These are phyloP conservation scores for Gallinago solitaria DNA, from an alignment of 2,797 vertebrate genomes.

Conservation along the genomic window DNA sequence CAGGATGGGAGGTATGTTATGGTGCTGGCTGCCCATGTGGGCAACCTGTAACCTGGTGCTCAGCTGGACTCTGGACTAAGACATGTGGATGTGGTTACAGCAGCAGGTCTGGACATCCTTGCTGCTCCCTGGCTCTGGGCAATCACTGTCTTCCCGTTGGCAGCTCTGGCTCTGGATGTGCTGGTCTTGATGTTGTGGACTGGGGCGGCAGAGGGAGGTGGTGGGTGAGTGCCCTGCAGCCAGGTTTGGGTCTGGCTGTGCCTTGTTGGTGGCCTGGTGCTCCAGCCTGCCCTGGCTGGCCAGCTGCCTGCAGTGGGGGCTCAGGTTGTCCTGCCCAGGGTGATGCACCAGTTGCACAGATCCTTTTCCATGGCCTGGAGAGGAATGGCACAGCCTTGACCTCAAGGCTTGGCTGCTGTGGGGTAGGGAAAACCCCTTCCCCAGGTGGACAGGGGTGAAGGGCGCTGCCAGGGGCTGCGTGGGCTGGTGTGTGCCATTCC, in stretches of 20 bases:
- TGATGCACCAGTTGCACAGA: background rate
- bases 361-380: background rate
- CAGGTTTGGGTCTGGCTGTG: background rate
- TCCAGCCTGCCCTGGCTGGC: background rate
- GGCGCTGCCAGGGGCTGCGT: background rate
- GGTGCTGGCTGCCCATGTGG: slow-evolving; percentile 37
- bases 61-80: slow-evolving; percentile 34
- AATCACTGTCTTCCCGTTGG: background rate
- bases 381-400: background rate
- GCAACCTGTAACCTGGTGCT: slow-evolving; percentile 1
- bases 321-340: background rate
- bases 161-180: background rate
- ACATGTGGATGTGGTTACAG: slow-evolving; percentile 18
- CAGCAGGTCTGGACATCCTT: background rate
- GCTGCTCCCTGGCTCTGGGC: slow-evolving; percentile 29
- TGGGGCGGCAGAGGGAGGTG: background rate
- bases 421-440: background rate
- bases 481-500: background rate
- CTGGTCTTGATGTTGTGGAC: background rate
- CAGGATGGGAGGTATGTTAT: slow-evolving; percentile 19
- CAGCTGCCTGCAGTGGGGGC: background rate
- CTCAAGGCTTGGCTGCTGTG: background rate
- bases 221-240: background rate
- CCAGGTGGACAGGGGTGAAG: background rate
- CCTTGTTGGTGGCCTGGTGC: background rate